Evolutionary conservation across 2,113 vertebrate species (phyloP).

Genomic region (Stigmatopora argus): DNA sequence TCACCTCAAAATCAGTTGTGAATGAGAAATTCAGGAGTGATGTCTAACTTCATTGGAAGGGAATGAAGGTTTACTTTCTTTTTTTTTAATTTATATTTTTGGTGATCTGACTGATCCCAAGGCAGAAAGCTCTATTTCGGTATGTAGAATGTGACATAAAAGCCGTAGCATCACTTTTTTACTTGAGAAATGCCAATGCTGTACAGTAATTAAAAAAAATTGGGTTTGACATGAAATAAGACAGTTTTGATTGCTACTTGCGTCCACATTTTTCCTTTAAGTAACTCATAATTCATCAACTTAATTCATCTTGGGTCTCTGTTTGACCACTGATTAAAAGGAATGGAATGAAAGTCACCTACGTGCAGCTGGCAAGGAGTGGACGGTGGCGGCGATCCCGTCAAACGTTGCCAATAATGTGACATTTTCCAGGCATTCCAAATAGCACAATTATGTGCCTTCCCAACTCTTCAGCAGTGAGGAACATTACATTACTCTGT

Average conservation of each 20-base stretch:
- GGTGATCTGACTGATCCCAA: slow-evolving; percentile 18
- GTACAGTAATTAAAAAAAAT: slow-evolving; percentile 19
- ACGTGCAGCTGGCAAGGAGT: too few species aligned
- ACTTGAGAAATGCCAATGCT: slow-evolving; percentile 16
- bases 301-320: not conserved
- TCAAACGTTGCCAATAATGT: too few species aligned
- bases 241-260: slow-evolving; percentile 8
- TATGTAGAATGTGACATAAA: slow-evolving; percentile 27
- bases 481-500: slow-evolving; percentile 54
- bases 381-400: too few species aligned
- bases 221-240: slow-evolving; percentile 13
- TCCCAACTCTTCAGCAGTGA: slow-evolving; percentile 20
- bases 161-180: slow-evolving; percentile 22
- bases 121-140: slow-evolving; percentile 22
- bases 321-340: not conserved
- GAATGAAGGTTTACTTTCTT: slow-evolving; percentile 30
- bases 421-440: too few species aligned
- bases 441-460: slow-evolving; percentile 4
- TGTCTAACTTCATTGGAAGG: slow-evolving; percentile 26
- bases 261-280: not conserved
- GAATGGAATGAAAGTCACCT: too few species aligned
- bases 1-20: slow-evolving; percentile 29
- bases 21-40: slow-evolving; percentile 36
- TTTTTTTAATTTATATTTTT: not conserved
- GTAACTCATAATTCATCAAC: not conserved